A percentile compares a stretch with the other conserved stretches of the same genome.
Evolutionary conservation across 1,140 invertebrate species (phyloP).

Genomic region (Dufourea novaeangliae): DNA sequence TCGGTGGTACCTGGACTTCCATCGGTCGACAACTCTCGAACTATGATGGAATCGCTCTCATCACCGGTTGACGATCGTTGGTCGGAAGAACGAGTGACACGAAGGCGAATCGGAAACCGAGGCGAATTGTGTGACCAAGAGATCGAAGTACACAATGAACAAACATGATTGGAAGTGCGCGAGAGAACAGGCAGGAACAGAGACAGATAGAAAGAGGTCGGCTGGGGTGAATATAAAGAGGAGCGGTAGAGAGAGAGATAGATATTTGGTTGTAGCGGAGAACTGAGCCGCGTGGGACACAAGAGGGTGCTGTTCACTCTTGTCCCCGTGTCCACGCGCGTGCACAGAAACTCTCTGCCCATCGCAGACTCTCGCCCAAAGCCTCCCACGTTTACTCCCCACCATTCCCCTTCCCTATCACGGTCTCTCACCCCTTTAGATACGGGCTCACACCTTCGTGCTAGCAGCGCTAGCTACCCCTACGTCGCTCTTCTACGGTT

Average conservation of each 20-base stretch:
- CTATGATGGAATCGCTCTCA: neutral
- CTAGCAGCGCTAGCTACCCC: constrained; percentile 1
- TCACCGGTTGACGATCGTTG: neutral
- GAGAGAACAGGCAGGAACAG: neutral
- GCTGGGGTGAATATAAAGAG: constrained; percentile 16
- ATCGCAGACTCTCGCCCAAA: constrained; percentile 29
- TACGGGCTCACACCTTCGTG: constrained; percentile 35
- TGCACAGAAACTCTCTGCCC: constrained; percentile 58
- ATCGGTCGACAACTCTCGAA: neutral
- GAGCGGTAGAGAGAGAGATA: constrained; percentile 17
- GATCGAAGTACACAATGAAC: constrained; percentile 20
- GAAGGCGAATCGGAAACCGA: neutral
- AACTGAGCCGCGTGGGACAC: constrained; percentile 75
- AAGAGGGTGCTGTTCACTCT: constrained; percentile 72
- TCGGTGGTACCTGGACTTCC: neutral
- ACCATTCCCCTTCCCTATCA: neutral
- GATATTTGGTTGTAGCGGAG: constrained; percentile 61
- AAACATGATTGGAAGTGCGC: neutral
- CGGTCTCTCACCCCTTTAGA: constrained; percentile 27
- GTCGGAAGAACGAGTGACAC: neutral
- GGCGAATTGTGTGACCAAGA: constrained; percentile 11
- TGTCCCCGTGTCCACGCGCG: constrained; percentile 59
- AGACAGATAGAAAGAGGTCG: neutral
- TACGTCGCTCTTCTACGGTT: constrained; percentile 6
- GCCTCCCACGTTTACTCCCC: neutral